A percentile compares a stretch with the other conserved stretches of the same genome.
These are phyloP conservation scores for Deilephila elpenor DNA, from an alignment of 2,888 invertebrate genomes.

Conservation along the genomic window DNA sequence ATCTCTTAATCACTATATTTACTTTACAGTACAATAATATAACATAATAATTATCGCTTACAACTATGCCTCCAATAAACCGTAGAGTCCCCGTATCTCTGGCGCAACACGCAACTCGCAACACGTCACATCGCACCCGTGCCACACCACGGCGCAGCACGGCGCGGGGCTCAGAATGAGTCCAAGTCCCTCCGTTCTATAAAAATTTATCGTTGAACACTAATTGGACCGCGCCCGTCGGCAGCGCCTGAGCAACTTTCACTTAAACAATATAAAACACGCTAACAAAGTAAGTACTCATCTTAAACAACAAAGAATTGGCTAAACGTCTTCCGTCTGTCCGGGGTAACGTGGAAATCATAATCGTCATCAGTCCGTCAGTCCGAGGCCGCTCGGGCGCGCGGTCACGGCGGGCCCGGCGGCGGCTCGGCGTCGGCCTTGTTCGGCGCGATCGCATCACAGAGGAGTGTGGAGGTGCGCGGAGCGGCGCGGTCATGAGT, in stretches of 20 bases:
- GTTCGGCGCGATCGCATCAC: conserved; percentile 67
- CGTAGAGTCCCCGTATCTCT: conserved; percentile 61
- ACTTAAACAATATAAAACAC: conserved; percentile 80
- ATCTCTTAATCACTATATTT: conserved; percentile 75
- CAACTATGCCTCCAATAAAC: conserved; percentile 72
- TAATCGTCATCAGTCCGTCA: conserved; percentile 35
- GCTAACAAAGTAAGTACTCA: conserved; percentile 80
- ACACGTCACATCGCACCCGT: conserved; percentile 38
- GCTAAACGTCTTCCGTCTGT: conserved; percentile 73
- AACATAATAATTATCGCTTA: conserved; percentile 78
- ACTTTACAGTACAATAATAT: conserved; percentile 78
- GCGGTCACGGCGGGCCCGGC: conserved; percentile 27
- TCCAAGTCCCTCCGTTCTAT: conserved; percentile 70
- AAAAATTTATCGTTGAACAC: conserved; percentile 77
- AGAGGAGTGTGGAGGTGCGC: conserved; percentile 72
- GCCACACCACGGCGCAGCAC: conserved; percentile 39
- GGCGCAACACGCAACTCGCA: conserved; percentile 13
- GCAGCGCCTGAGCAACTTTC: conserved; percentile 83
- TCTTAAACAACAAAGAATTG: conserved; percentile 78
- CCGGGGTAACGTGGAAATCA: conserved; percentile 63
- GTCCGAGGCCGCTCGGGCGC: conserved; percentile 35
- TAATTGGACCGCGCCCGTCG: conserved; percentile 80
- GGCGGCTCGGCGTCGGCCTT: conserved; percentile 53
- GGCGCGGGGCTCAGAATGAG: conserved; percentile 59
- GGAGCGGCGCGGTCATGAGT: conserved; percentile 81